phyloP scores from a whole-genome alignment of 1,140 invertebrate genomes.

The Mamestra configurata region DNA sequence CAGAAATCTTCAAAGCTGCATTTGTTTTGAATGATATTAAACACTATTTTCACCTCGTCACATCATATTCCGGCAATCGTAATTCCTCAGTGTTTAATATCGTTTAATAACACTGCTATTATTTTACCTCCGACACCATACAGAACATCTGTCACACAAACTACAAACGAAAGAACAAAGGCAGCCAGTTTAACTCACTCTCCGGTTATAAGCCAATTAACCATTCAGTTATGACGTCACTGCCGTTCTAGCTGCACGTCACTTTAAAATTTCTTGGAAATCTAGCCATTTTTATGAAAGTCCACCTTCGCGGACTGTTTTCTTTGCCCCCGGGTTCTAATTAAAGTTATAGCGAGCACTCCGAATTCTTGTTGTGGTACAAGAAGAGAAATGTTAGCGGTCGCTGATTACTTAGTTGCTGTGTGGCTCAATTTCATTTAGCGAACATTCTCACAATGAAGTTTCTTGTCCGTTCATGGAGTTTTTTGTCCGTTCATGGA shows the following conservation, averaged over 20 bases:
- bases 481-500: no score
- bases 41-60: no score
- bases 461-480: no score
- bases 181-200: background rate
- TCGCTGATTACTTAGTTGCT: background rate
- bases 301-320: constrained; percentile 61
- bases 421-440: background rate
- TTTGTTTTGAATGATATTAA: no score
- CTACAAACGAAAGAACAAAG: background rate
- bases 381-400: constrained; percentile 36
- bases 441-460: no score
- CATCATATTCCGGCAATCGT: no score
- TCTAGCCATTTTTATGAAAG: constrained; percentile 58
- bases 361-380: constrained; percentile 48
- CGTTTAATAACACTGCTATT: no score
- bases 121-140: no score
- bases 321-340: constrained; percentile 69
- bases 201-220: background rate
- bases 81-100: no score
- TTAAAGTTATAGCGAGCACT: constrained; percentile 72
- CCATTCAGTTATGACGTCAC: constrained; percentile 5
- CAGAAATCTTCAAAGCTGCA: no score
- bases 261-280: constrained; percentile 44
- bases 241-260: background rate
- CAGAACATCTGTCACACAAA: no score